phyloP scores from a whole-genome alignment of 2,113 vertebrate species.

The Aptenodytes patagonicus region DNA sequence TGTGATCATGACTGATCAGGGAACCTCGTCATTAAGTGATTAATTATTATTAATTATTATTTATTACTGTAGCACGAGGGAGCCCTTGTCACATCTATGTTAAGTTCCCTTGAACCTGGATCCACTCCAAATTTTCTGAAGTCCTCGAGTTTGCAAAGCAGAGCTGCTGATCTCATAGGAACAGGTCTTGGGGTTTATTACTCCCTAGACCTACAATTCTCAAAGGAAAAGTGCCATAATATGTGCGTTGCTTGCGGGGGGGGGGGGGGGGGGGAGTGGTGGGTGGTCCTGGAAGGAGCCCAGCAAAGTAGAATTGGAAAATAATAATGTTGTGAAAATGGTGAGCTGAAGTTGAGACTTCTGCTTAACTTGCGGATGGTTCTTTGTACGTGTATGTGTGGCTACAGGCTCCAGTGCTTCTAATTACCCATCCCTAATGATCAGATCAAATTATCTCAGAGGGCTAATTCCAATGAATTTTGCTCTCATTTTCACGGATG shows the following conservation, averaged over 20 bases:
- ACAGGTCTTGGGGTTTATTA: not conserved
- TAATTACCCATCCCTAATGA: not conserved
- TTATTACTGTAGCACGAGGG: constrained; percentile 10
- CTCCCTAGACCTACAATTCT: not conserved
- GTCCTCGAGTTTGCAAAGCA: not conserved
- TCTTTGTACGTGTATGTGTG: not conserved
- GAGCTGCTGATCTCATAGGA: constrained; percentile 2
- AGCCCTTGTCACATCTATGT: not conserved
- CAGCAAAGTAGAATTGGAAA: not conserved
- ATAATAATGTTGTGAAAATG: not conserved
- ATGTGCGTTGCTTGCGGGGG: not conserved
- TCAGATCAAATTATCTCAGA: not conserved
- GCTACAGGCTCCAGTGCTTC: not conserved
- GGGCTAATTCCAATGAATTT: not conserved
- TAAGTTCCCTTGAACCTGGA: constrained; percentile 10
- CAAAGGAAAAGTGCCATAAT: not conserved
- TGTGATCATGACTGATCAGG: not conserved
- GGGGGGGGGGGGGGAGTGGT: too few relatives aligned
- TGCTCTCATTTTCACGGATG: not conserved
- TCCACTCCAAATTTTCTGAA: not conserved
- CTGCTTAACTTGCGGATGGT: not conserved
- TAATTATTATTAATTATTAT: constrained; percentile 40
- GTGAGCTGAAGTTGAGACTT: not conserved
- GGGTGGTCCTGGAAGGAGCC: not conserved
- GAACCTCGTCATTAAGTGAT: not conserved